Percentiles rank a stretch among this genome's conserved stretches.
Evolutionary conservation across 2,797 vertebrate genomes (phyloP).

Genomic region (Periparus ater): DNA sequence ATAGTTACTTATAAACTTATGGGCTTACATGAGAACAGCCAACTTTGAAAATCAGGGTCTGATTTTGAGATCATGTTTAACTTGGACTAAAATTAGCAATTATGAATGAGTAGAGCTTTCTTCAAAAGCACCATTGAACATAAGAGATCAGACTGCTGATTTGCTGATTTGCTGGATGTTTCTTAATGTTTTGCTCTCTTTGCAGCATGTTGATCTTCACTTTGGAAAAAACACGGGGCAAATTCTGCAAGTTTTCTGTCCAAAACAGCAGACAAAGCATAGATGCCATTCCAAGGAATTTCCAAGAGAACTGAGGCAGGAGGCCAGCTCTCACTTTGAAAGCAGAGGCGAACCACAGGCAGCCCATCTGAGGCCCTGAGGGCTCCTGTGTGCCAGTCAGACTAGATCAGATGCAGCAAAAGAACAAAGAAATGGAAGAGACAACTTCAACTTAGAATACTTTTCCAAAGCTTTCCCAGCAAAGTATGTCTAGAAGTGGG

Average conservation of each 20-base stretch:
- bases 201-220: not conserved
- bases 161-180: not conserved
- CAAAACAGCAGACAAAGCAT: not conserved
- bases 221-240: not conserved
- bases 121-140: not conserved
- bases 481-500: not conserved
- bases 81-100: not conserved
- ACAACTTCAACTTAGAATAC: not conserved
- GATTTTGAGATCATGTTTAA: not conserved
- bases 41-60: not conserved
- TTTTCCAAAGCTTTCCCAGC: not conserved
- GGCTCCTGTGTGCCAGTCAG: slow-evolving; percentile 46
- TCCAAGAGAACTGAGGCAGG: not conserved
- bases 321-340: not conserved
- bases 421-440: slow-evolving; percentile 16
- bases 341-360: not conserved
- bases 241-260: not conserved
- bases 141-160: not conserved
- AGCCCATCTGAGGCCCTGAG: not conserved
- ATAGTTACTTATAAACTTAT: not conserved
- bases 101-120: not conserved
- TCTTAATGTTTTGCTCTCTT: not conserved
- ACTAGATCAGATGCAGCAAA: slow-evolving; percentile 12
- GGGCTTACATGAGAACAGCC: not conserved
- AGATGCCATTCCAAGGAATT: not conserved